Conservation (phyloP, 2,113 vertebrate genomes). For the Micromys minutus region DNA sequence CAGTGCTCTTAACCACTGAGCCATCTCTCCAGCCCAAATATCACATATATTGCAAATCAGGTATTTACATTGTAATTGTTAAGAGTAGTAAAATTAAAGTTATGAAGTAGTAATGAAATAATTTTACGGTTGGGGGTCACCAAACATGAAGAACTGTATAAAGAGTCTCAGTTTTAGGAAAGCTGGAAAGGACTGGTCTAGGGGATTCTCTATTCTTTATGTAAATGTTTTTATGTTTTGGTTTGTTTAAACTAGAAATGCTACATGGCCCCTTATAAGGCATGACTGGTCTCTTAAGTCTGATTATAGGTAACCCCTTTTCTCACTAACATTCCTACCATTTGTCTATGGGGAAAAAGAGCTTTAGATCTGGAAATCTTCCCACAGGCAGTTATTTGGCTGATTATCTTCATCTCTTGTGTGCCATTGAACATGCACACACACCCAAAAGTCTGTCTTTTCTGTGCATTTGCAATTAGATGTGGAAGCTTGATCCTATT, state of each 20-base stretch:
- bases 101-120: not conserved
- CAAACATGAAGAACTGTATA: not conserved
- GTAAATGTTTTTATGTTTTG: not conserved
- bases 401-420: not conserved
- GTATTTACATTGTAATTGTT: not conserved
- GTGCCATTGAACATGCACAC: conserved; percentile 29
- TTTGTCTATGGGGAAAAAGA: conserved; percentile 21
- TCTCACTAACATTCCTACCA: conserved; percentile 1
- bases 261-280: not conserved
- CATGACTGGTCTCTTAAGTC: conserved; percentile 4
- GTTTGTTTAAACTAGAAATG: conserved; percentile 8
- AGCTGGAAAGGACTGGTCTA: not conserved
- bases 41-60: not conserved
- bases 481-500: conserved; percentile 39
- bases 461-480: conserved; percentile 46
- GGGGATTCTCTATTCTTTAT: not conserved
- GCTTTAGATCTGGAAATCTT: conserved; percentile 7
- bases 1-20: no score
- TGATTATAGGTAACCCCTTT: conserved; percentile 30
- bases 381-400: conserved; percentile 12
- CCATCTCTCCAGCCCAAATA: no score
- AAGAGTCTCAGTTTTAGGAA: not conserved
- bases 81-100: not conserved
- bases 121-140: not conserved
- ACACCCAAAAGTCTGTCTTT: conserved; percentile 14